Conservation (phyloP, 2,797 vertebrate genomes). For the Sebastes matsubarae region DNA sequence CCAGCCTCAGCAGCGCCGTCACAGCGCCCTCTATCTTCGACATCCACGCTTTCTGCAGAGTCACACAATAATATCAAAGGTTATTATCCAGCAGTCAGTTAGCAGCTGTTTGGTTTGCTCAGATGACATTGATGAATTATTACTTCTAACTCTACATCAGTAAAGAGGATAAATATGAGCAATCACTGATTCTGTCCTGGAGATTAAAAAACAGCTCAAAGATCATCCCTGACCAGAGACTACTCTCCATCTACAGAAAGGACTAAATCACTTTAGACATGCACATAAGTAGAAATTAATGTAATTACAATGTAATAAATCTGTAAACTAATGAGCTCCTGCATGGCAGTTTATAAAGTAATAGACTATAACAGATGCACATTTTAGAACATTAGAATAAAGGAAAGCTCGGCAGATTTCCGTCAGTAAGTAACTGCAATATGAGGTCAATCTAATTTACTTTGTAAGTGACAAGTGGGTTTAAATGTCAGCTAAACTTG, state of each 20-base stretch:
- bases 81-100: background rate
- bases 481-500: background rate
- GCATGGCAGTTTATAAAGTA: background rate
- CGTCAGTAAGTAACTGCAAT: background rate
- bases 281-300: background rate
- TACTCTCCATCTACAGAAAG: background rate
- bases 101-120: background rate
- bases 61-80: background rate
- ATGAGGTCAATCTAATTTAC: too few relatives aligned
- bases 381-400: background rate
- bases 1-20: constrained; percentile 78
- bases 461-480: background rate
- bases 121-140: background rate
- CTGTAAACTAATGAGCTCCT: background rate
- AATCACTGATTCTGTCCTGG: background rate
- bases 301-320: background rate
- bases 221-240: background rate
- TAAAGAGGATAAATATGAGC: background rate
- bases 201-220: background rate
- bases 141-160: background rate
- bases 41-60: constrained; percentile 89
- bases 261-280: background rate
- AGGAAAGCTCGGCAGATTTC: background rate
- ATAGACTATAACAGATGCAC: background rate
- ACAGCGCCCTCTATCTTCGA: constrained; percentile 86